Percentiles rank a stretch among this genome's conserved stretches.
Conservation (phyloP, 2,797 vertebrate species). For the Notolabrus celidotus region DNA sequence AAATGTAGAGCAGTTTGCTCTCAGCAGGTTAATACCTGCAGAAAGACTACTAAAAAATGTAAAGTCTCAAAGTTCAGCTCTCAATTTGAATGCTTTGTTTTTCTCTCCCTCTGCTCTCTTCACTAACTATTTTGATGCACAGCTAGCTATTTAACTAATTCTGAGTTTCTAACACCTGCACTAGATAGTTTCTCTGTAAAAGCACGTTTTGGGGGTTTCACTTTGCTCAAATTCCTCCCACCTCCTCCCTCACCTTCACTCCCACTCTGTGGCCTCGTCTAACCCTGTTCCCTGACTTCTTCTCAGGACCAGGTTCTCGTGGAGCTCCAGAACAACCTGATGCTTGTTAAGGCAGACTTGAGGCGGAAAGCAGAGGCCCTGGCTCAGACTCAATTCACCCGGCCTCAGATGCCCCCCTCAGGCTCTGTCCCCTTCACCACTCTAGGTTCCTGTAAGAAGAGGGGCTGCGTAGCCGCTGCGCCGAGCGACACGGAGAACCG, state of each 20-base stretch:
- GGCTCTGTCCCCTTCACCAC: slow-evolving; percentile 19
- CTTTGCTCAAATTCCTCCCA: slow-evolving; percentile 20
- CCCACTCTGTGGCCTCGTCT: slow-evolving; percentile 49
- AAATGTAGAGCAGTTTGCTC: no score
- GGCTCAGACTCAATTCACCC: slow-evolving; percentile 82
- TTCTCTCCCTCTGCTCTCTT: slow-evolving; percentile 51
- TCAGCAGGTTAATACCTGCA: no score
- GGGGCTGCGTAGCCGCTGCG: slow-evolving; percentile 76
- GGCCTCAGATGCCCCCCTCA: slow-evolving; percentile 38
- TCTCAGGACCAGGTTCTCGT: slow-evolving; percentile 92
- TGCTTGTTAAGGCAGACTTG: slow-evolving; percentile 93
- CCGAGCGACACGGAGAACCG: slow-evolving; percentile 86
- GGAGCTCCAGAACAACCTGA: slow-evolving; percentile 95
- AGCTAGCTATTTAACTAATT: slow-evolving; percentile 65
- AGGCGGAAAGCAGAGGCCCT: slow-evolving; percentile 89
- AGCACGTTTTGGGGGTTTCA: slow-evolving; percentile 41
- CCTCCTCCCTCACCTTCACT: slow-evolving; percentile 32
- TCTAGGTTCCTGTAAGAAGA: slow-evolving; percentile 85
- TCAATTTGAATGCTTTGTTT: slow-evolving; percentile 25
- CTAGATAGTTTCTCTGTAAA: slow-evolving; percentile 29
- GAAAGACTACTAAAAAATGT: no score
- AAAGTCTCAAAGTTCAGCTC: background rate
- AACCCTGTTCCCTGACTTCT: slow-evolving; percentile 74
- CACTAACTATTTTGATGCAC: slow-evolving; percentile 51
- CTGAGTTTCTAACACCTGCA: slow-evolving; percentile 50